Base-by-base conservation (phyloP, 2,888 invertebrate species). In the Baronia brevicornis region DNA sequence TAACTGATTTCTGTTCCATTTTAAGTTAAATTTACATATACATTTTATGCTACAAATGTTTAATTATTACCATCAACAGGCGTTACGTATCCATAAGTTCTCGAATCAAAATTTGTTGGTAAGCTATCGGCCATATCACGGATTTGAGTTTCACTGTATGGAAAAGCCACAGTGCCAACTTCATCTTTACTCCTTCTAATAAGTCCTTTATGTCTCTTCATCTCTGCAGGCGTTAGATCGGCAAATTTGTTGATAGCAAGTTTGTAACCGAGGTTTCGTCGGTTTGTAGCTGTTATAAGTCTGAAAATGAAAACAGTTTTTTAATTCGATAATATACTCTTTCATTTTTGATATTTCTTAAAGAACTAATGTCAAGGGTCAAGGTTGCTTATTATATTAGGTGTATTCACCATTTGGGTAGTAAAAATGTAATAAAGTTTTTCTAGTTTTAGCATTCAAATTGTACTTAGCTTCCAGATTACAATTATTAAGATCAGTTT, bases 191-290 rank as follows among this genome's bases (percentile, higher is more conserved):
- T 48, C 2, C 67, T 56, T 27, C 39, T 56, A 3, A 39, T 39
- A 5, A 70, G 43, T 9, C 73, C 71, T 35, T 36, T 67, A 33
- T 51, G 44, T 17, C 41, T 62, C 5, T 43, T 44, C 54, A 69
- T 53, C 45, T 78, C 78, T 26, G 63, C 44, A 2, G 57, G 57
- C 8, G 72, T 71, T 10, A 58, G 65, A 29, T 78, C 78, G 22
- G 74, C 53, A 18, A 78, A 68, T n/a, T 71, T 46, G 38, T 73
- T 78, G 5, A 78, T 43, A 1, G 57, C 36, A 0, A 77, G 57
- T 36, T 60, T 73, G 41, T 63, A 78, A 2, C 63, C 55, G 10
- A 59, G 49, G 11, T 74, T 67, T 25, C 54, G 51, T 3, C 51
- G 51, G 25, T 73, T 77, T 12, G 46, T 58, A 5, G 46, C 39